Evolutionary conservation across 2,888 invertebrate species (phyloP).

Genomic region (Protula sp.): DNA sequence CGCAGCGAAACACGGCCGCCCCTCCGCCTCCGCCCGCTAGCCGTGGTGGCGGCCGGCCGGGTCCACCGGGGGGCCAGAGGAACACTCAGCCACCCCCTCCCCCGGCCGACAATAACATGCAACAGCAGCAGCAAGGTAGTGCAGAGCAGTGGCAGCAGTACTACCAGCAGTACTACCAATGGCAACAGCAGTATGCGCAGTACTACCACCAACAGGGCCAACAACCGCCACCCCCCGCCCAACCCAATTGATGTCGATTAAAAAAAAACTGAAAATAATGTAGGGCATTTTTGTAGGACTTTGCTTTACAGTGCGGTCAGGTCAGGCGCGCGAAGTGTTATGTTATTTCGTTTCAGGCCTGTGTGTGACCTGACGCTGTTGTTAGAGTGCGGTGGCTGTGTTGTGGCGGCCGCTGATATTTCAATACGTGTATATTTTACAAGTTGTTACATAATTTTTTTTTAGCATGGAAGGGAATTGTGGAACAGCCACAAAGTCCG

Average conservation of each 20-base stretch:
- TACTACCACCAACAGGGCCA: not conserved
- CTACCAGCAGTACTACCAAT: not conserved
- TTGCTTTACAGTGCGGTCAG: too few species aligned
- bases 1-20: too few species aligned
- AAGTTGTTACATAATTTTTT: too few species aligned
- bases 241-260: not conserved
- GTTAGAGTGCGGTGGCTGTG: too few species aligned
- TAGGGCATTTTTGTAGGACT: too few species aligned
- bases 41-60: not conserved
- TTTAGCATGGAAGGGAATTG: too few species aligned
- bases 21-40: not conserved
- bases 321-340: too few species aligned
- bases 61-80: not conserved
- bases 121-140: not conserved
- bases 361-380: too few species aligned
- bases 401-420: too few species aligned
- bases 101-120: not conserved
- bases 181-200: not conserved
- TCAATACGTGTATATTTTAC: too few species aligned
- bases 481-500: too few species aligned
- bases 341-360: too few species aligned
- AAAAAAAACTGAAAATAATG: not conserved
- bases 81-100: not conserved
- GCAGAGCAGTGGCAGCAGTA: conserved; percentile 1
- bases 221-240: not conserved